Evolutionary conservation across 92 coral and sea anemone species (phyloP), one percentile per base, ranked within the genome.

Genomic region (Porites evermanni): DNA sequence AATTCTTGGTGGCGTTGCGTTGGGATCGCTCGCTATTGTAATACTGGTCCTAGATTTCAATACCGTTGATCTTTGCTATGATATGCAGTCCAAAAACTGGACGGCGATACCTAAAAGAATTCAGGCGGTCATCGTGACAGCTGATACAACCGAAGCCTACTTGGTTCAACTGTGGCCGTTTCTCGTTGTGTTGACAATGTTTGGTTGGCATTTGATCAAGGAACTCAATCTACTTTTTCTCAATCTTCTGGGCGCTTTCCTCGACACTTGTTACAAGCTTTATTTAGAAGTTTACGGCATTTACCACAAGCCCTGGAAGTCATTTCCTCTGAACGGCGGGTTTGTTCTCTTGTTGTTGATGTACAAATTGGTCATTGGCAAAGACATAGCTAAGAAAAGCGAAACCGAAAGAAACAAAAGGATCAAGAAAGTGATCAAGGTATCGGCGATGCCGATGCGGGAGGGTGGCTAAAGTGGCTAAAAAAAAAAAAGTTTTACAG

Each of bases 31-130:
- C 0, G 90, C 85, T 9, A 81, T 90, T 14, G 29, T 80, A 6
- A 75, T 93, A 12, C 82, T 83, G 17, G 73, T 93, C 54, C 71
- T 93, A 24, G 93, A 90, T 86, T 93, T 93, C 61, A 93, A 90
- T 26, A 83, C 95, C 2, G 91, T 88, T 58, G 91, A 87, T 73
- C 70, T 90, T 2, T 93, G 93, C 73, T 86, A 71, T 50, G 82
- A 92, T 60, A 79, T 3, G 64, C 54, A 61, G 65, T 1, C 20
- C 8, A 5, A 13, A 18, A 78, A 78, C 59, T 78, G 82, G 89
- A 54, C 88, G 7, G 8, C 88, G 24, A 79, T 84, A 18, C 92
- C 93, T 17, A 14, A 59, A 18, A 59, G 32, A 26, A 26, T 26
- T 29, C 89, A 88, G 26, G 74, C 80, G 67, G 65, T 87, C 13